phyloP scores from a whole-genome alignment of 1,140 invertebrate genomes.

The Leptonema lineaticorne region DNA sequence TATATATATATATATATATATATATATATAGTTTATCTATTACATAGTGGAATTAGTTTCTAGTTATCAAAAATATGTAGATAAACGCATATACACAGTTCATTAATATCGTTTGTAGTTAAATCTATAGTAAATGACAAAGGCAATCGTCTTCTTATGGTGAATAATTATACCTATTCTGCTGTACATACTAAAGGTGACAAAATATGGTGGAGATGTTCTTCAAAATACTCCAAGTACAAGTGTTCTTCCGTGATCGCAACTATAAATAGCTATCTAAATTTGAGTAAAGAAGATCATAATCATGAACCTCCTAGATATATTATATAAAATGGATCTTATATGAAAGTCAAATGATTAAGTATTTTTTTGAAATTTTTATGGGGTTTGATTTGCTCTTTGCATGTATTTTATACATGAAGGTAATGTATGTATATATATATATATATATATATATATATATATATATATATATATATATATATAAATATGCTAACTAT shows the following conservation, averaged over 20 bases:
- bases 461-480: too few relatives aligned
- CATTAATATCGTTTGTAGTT: background rate
- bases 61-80: background rate
- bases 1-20: too few relatives aligned
- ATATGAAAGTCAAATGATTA: background rate
- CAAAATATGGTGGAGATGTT: background rate
- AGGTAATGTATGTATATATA: too few relatives aligned
- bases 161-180: background rate
- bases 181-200: background rate
- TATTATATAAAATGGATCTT: background rate
- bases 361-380: too few relatives aligned
- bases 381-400: too few relatives aligned
- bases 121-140: background rate
- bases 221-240: background rate
- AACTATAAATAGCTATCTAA: background rate
- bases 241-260: background rate
- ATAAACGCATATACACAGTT: background rate
- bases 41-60: too few relatives aligned
- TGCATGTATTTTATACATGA: too few relatives aligned
- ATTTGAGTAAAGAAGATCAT: background rate
- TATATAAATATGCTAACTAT: too few relatives aligned
- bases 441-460: too few relatives aligned
- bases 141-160: background rate
- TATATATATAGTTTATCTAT: too few relatives aligned
- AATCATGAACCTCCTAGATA: background rate